Evolutionary conservation across 2,888 invertebrate species (phyloP).

Genomic region (Hesperia comma): DNA sequence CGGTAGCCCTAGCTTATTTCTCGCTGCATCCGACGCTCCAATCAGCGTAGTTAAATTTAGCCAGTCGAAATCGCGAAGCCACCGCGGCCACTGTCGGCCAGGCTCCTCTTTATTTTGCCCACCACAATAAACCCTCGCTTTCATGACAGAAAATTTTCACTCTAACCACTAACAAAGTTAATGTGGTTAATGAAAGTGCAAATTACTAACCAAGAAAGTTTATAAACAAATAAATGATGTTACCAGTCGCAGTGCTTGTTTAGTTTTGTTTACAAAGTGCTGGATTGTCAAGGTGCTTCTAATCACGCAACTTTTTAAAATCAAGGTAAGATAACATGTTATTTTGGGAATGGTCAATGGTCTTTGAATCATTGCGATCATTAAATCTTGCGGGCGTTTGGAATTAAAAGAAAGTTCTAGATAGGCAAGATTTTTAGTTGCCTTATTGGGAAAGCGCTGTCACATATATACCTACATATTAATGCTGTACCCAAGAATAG

Average conservation of each 20-base stretch:
- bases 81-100: slow-evolving; percentile 55
- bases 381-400: no score
- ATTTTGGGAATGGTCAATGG: background rate
- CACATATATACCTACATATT: no score
- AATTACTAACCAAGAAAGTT: slow-evolving; percentile 20
- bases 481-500: no score
- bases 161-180: background rate
- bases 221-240: slow-evolving; percentile 16
- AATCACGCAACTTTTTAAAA: slow-evolving; percentile 30
- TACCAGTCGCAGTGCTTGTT: slow-evolving; percentile 20
- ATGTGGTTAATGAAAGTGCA: slow-evolving; percentile 29
- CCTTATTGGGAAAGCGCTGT: no score
- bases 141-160: background rate
- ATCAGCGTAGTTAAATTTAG: slow-evolving; percentile 75
- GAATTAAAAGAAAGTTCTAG: background rate
- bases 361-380: no score
- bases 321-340: slow-evolving; percentile 28
- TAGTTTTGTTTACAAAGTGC: slow-evolving; percentile 33
- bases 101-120: background rate
- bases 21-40: slow-evolving; percentile 53
- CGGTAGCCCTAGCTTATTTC: slow-evolving; percentile 41
- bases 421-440: no score
- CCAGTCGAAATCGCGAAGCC: slow-evolving; percentile 79
- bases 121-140: slow-evolving; percentile 24
- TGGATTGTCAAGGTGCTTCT: slow-evolving; percentile 26